Conservation (phyloP, 2,113 vertebrate species). For the Solea solea region DNA sequence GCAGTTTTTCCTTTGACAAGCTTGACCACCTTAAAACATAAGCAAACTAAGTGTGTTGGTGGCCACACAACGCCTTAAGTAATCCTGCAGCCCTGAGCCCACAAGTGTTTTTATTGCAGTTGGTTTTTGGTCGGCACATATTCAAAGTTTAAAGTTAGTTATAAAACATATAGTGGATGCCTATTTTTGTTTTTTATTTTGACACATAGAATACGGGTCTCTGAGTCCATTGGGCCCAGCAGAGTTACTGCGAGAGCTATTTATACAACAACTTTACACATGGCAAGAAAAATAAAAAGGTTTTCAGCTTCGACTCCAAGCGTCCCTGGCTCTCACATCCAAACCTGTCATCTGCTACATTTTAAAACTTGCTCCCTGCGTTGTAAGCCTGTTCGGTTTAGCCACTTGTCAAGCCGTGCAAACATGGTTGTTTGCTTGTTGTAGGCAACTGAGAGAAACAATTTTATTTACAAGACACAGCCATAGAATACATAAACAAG, state of each 20-base stretch:
- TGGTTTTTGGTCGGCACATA: conserved; percentile 8
- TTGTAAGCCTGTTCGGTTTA: neutral
- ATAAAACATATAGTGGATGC: conserved; percentile 12
- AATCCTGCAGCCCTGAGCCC: conserved; percentile 9
- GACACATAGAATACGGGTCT: neutral
- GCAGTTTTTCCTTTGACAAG: conserved; percentile 5
- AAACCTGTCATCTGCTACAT: conserved; percentile 4
- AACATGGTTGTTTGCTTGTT: conserved; percentile 1
- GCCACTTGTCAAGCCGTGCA: conserved; percentile 6
- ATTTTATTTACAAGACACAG: neutral
- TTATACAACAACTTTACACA: neutral
- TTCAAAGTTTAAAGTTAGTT: neutral
- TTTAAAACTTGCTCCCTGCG: conserved; percentile 10
- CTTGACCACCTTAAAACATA: neutral
- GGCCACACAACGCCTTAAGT: conserved; percentile 8
- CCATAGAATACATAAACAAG: neutral
- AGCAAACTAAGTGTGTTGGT: conserved; percentile 10
- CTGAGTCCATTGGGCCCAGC: neutral
- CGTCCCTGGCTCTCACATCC: neutral
- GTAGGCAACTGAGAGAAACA: neutral
- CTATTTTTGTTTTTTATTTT: conserved; percentile 1
- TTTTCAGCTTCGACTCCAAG: neutral
- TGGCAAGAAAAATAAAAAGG: neutral
- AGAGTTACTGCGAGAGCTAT: neutral
- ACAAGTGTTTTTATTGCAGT: conserved; percentile 20